Base-by-base conservation (phyloP, 2,113 vertebrate species). In the Urocynchramus pylzowi region DNA sequence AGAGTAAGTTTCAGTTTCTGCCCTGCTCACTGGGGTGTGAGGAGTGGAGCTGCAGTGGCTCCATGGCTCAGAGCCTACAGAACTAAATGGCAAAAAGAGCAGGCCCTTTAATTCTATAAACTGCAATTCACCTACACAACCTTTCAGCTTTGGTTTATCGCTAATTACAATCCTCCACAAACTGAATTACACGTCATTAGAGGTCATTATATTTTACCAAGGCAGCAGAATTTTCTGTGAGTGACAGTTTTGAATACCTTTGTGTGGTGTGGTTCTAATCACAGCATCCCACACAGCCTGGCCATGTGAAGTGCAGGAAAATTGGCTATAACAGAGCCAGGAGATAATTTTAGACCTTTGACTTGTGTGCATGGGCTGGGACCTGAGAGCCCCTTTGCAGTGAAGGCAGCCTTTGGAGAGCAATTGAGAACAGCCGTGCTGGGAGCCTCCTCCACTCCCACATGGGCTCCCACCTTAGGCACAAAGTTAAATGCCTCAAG, bases 401-500 rank as follows among this genome's bases (percentile, higher is more conserved):
- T 20, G 41, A 76, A 53, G 42, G 78, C 22, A 64, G 67, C 53
- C 63, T 65, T 89, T 65, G 60, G 68, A 76, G n/a, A 28, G 42
- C 10, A 15, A 44, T 19, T 54, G 71, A 74, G 74, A 89, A 10
- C 42, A 84, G 21, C 19, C 0, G 0, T 5, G 1, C n/a, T 86
- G 53, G 64, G 44, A 84, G 26, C 47, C 56, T 70, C 84, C 80
- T 42, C 54, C 52, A 4, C 37, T 73, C 64, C 42, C 35, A 28
- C 28, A 6, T 13, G 21, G 37, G 20, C 41, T 96, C 33, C 63
- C 39, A 60, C 35, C 47, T 64, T 44, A 75, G 64, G 93, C 52
- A 89, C 33, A 68, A 95, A 93, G 73, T 63, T 95, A 95, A 97
- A 97, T 82, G 84, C 64, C 59, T 89, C 17, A 15, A 5, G 60